These are phyloP conservation scores for Diprion similis DNA, from an alignment of 1,140 invertebrate species.

Conservation along the genomic window DNA sequence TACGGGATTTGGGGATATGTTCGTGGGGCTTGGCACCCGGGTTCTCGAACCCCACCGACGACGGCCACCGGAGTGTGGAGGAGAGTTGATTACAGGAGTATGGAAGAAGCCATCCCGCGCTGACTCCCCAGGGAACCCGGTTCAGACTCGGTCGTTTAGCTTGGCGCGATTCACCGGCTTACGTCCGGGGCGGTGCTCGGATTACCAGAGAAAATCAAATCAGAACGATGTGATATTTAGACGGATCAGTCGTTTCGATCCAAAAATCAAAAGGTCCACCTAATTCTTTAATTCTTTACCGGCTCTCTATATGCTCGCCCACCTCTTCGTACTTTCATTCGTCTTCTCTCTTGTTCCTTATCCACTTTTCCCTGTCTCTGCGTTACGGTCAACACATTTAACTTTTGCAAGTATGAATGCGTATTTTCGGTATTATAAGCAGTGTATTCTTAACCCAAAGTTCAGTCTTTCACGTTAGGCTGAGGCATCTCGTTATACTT, in stretches of 20 bases:
- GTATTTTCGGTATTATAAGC: too few relatives aligned
- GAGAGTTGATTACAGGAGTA: slow-evolving; percentile 7
- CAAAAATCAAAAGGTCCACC: not conserved
- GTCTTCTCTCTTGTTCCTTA: too few relatives aligned
- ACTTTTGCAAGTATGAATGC: too few relatives aligned
- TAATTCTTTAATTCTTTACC: not conserved
- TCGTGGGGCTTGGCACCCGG: not conserved
- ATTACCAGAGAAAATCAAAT: slow-evolving; percentile 3
- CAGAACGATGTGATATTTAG: slow-evolving; percentile 5
- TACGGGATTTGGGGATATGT: slow-evolving; percentile 1
- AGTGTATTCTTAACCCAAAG: too few relatives aligned
- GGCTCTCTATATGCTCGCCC: not conserved
- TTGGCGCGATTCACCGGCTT: slow-evolving; percentile 2
- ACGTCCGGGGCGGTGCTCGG: not conserved
- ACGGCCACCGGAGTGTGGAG: not conserved
- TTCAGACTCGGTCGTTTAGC: slow-evolving; percentile 7
- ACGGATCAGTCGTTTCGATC: slow-evolving; percentile 1
- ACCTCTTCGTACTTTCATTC: not conserved
- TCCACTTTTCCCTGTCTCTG: too few relatives aligned
- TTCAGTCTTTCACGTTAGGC: too few relatives aligned
- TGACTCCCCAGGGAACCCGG: not conserved
- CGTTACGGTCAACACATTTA: too few relatives aligned
- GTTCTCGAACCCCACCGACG: not conserved
- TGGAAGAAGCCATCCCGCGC: slow-evolving; percentile 3
- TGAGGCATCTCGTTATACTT: too few relatives aligned